These are phyloP conservation scores for Volucella zonaria DNA, from an alignment of 2,888 invertebrate species.

Conservation along the genomic window DNA sequence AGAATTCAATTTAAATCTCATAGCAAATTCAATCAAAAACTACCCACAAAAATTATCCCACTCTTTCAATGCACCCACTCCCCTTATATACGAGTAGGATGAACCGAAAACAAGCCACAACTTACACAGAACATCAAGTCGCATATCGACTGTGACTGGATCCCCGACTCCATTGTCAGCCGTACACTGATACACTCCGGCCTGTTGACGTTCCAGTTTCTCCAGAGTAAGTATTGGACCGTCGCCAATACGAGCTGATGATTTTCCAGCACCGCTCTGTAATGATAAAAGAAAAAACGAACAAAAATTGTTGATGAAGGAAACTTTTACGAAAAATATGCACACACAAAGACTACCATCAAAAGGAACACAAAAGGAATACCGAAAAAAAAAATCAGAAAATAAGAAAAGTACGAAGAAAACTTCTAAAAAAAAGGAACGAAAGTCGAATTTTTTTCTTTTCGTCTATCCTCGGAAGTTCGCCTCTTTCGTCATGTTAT, in stretches of 20 bases:
- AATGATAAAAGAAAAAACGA: constrained; percentile 51
- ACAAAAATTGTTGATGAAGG: constrained; percentile 37
- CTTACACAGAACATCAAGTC: constrained; percentile 87
- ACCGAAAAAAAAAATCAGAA: constrained; percentile 5
- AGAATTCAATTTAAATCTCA: constrained; percentile 40
- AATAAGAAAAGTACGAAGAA: constrained; percentile 14
- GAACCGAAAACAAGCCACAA: constrained; percentile 71
- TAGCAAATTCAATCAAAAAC: constrained; percentile 47
- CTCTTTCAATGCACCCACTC: not conserved
- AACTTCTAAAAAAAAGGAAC: constrained; percentile 9
- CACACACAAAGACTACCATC: constrained; percentile 26
- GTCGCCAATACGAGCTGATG: constrained; percentile 84
- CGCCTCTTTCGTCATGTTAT: not conserved
- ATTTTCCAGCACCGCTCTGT: constrained; percentile 82
- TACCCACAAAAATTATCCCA: constrained; percentile 10
- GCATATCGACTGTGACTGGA: constrained; percentile 86
- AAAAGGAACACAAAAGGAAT: constrained; percentile 30
- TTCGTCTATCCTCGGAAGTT: not conserved
- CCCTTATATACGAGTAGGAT: not conserved
- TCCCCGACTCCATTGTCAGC: constrained; percentile 88
- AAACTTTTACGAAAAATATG: constrained; percentile 28
- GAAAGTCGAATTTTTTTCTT: constrained; percentile 43
- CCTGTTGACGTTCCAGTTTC: constrained; percentile 85
- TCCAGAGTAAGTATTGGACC: constrained; percentile 87
- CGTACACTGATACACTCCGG: constrained; percentile 87